Conservation (phyloP, 1,140 invertebrate genomes). For the Ceratitis capitata region DNA sequence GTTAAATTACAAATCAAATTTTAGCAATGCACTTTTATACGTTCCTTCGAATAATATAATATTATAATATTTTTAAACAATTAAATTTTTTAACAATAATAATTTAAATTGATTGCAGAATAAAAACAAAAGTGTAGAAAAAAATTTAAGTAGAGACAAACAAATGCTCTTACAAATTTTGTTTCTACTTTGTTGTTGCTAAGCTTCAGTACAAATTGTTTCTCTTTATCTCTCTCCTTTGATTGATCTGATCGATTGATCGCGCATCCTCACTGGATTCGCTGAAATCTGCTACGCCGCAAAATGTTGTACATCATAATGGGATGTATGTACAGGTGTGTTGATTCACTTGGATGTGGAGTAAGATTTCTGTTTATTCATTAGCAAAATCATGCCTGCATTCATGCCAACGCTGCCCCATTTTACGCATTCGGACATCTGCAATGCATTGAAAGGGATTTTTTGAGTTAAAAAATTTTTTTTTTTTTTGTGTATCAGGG, state of each 20-base stretch:
- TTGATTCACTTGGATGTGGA: conserved; percentile 44
- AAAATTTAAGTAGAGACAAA: neutral
- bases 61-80: neutral
- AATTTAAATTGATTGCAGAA: neutral
- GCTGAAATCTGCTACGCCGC: neutral
- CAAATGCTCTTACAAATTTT: neutral
- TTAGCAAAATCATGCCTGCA: conserved; percentile 72
- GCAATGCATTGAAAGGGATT: conserved; percentile 46
- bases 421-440: conserved; percentile 75
- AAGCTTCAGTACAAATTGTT: neutral
- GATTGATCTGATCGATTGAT: conserved; percentile 38
- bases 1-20: too few species aligned
- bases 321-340: neutral
- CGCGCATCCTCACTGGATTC: conserved; percentile 54
- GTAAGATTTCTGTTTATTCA: conserved; percentile 61
- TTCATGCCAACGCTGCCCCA: conserved; percentile 75
- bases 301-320: neutral
- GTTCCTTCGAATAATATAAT: neutral
- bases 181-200: neutral
- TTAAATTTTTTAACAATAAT: neutral
- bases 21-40: neutral
- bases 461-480: conserved; percentile 26
- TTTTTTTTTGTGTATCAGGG: neutral
- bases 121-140: too few species aligned
- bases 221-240: conserved; percentile 20